Evolutionary conservation across 2,113 vertebrate genomes (phyloP).

Genomic region (Cyphomyrus plagiostoma): DNA sequence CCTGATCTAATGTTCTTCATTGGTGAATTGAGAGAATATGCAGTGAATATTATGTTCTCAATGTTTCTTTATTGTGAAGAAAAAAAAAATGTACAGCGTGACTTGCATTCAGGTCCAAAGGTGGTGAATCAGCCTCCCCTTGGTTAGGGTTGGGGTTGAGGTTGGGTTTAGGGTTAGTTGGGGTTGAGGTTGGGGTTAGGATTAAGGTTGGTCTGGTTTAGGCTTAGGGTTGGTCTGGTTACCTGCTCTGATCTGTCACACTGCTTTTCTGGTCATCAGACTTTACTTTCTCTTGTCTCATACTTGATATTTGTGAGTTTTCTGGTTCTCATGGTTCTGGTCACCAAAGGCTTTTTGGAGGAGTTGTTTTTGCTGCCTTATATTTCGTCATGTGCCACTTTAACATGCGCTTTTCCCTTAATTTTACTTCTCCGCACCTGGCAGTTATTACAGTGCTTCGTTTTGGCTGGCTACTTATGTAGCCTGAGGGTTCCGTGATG

Average conservation of each 20-base stretch:
- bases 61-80: not conserved
- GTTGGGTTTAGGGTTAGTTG: not conserved
- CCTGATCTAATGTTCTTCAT: not conserved
- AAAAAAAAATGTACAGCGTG: not conserved
- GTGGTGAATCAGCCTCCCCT: not conserved
- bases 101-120: not conserved
- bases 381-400: not conserved
- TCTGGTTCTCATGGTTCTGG: not conserved
- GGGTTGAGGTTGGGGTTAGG: not conserved
- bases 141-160: not conserved
- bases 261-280: not conserved
- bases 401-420: not conserved
- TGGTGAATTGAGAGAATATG: not conserved
- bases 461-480: not conserved
- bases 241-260: not conserved
- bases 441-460: not conserved
- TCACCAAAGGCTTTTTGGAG: not conserved
- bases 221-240: not conserved
- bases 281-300: constrained; percentile 6
- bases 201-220: not conserved
- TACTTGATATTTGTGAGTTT: not conserved
- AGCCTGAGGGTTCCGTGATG: not conserved
- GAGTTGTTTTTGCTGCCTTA: constrained; percentile 16
- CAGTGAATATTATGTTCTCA: not conserved
- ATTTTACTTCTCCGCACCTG: not conserved